These are phyloP conservation scores for Drosophila suzukii DNA, from an alignment of 1,140 invertebrate genomes.

Conservation along the genomic window DNA sequence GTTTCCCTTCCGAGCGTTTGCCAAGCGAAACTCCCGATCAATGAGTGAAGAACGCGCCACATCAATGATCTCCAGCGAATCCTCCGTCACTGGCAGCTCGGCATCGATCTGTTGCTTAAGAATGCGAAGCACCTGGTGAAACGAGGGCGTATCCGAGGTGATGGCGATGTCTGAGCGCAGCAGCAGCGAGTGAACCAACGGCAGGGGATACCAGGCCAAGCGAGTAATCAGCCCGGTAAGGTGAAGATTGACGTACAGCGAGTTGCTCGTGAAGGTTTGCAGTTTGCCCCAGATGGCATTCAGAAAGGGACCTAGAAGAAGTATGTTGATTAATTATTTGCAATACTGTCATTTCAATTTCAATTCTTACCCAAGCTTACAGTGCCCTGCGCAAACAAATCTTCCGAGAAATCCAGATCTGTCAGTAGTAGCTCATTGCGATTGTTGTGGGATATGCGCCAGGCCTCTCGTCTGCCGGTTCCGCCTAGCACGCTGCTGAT, in stretches of 20 bases:
- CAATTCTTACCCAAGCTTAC: slow-evolving; percentile 77
- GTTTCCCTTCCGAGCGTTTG: slow-evolving; percentile 88
- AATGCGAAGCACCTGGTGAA: slow-evolving; percentile 94
- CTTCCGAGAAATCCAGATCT: slow-evolving; percentile 84
- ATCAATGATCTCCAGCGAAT: slow-evolving; percentile 89
- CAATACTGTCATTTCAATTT: not conserved
- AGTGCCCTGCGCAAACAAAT: slow-evolving; percentile 84
- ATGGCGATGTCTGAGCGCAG: slow-evolving; percentile 94
- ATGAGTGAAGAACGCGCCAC: slow-evolving; percentile 91
- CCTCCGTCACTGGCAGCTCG: slow-evolving; percentile 89
- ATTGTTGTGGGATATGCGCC: slow-evolving; percentile 84
- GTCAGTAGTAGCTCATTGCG: slow-evolving; percentile 72
- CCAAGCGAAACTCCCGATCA: slow-evolving; percentile 90
- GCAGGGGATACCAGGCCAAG: slow-evolving; percentile 94
- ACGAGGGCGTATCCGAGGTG: slow-evolving; percentile 94
- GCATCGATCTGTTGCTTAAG: slow-evolving; percentile 95
- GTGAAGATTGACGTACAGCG: slow-evolving; percentile 94
- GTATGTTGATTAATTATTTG: not conserved
- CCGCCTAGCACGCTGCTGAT: slow-evolving; percentile 31
- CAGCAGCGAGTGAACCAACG: slow-evolving; percentile 93
- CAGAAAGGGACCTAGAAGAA: slow-evolving; percentile 91
- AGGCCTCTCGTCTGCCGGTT: slow-evolving; percentile 60
- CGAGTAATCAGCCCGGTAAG: slow-evolving; percentile 94
- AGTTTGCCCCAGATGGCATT: slow-evolving; percentile 92
- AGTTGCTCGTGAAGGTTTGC: slow-evolving; percentile 93